phyloP scores from a whole-genome alignment of 2,797 vertebrate genomes.

The Meriones psammophilus region DNA sequence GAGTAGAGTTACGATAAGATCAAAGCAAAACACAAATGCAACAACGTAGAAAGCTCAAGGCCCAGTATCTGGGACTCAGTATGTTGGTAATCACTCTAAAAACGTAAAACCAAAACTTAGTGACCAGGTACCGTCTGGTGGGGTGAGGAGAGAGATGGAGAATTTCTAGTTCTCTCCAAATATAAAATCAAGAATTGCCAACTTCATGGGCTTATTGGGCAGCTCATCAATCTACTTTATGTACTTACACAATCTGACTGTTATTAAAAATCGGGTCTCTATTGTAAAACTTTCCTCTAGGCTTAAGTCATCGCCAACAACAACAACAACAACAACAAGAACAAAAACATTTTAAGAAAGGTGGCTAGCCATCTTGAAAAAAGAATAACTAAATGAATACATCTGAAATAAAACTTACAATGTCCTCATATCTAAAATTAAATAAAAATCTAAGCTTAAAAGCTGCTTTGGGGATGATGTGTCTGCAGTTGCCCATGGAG shows the following conservation, averaged over 20 bases:
- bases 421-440: background rate
- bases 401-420: background rate
- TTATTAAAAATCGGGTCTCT: background rate
- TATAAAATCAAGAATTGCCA: background rate
- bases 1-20: background rate
- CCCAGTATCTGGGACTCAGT: background rate
- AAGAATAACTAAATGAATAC: background rate
- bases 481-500: background rate
- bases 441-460: background rate
- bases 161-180: slow-evolving; percentile 27
- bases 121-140: background rate
- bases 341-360: background rate
- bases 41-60: no score
- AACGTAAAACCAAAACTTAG: slow-evolving; percentile 10
- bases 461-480: slow-evolving; percentile 29
- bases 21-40: background rate
- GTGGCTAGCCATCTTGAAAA: no score
- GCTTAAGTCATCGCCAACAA: background rate
- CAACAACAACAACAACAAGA: background rate
- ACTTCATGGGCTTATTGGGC: background rate
- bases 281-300: background rate
- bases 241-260: background rate
- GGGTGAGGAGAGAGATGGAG: background rate
- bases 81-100: background rate
- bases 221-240: background rate